Percentiles rank a stretch among this genome's conserved stretches.
phyloP scores from a whole-genome alignment of 2,113 vertebrate genomes.

The Paracanthobrama guichenoti region DNA sequence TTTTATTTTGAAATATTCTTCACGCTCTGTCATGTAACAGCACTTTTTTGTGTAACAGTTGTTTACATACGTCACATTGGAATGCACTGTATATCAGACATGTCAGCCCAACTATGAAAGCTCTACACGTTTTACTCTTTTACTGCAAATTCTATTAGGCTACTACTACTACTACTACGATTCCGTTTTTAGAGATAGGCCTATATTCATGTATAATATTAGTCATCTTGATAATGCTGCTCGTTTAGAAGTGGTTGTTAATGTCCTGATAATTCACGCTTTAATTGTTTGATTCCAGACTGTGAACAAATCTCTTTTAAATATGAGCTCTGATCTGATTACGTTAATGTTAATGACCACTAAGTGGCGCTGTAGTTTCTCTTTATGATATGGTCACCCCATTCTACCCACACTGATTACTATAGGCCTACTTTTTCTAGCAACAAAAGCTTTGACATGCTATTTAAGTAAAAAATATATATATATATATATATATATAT shows the following conservation, averaged over 20 bases:
- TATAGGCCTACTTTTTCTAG: too few species aligned
- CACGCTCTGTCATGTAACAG: background rate
- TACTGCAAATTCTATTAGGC: background rate
- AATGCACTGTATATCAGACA: conserved; percentile 23
- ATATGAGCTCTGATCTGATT: background rate
- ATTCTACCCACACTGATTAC: background rate
- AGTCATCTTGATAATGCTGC: background rate
- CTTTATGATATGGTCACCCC: background rate
- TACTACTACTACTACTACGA: background rate
- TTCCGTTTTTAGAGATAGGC: background rate
- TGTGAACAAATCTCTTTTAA: background rate
- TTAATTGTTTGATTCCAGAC: background rate
- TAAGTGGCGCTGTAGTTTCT: background rate
- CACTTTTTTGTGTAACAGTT: background rate
- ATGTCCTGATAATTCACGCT: background rate
- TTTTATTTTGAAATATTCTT: conserved; percentile 25
- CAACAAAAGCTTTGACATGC: too few species aligned
- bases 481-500: too few species aligned
- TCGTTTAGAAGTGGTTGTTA: background rate
- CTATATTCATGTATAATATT: background rate
- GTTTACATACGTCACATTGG: conserved; percentile 26
- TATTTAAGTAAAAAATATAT: too few species aligned
- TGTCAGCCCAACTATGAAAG: background rate
- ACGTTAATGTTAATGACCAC: background rate
- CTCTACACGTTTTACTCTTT: background rate